Evolutionary conservation across 2,888 invertebrate species (phyloP), one percentile per base, ranked within the genome.

Genomic region (Elegia similella): DNA sequence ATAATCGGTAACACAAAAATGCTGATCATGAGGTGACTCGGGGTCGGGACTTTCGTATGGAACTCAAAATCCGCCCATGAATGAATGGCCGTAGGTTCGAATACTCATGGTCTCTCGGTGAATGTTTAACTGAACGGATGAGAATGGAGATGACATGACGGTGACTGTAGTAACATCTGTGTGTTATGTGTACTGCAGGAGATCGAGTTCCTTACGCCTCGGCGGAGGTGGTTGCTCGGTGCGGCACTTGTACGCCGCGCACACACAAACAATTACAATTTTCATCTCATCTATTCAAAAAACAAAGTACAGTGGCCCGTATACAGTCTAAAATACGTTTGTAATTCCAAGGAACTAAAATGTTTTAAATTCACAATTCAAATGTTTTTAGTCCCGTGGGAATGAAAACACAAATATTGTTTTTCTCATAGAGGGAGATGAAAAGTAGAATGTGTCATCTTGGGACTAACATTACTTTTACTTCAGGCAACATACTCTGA

Each of bases 21-120:
- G 78, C 85, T 80, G 75, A 84, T 77, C 70, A 84, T 89, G 88
- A 76, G 73, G 84, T 89, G 86, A 82, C 76, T 67, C 66, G 68
- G 69, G 72, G 68, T 75, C 66, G 68, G 66, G 59, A 63, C 61
- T 64, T 60, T 67, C 62, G 67, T 66, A 65, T 74, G 75, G 69
- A 76, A 80, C 80, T 66, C 70, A 65, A 83, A 83, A 79, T 72
- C 72, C 65, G 74, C 81, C 66, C 69, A 63, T 73, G 72, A 66
- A 64, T 75, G 72, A 60, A 68, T 78, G 76, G 54, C 67, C 66
- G 65, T 61, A 69, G 64, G 62, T 57, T 65, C 59, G 58, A 66
- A 63, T 64, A 72, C 68, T 72, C 64, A 67, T 68, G 65, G 63
- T 62, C 61, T 60, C 63, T 62, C 59, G 66, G 59, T 67, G 62